Evolutionary conservation across 92 coral and sea anemone genomes (phyloP), one percentile per base, ranked within the genome.

Genomic region (Heteractis magnifica): DNA sequence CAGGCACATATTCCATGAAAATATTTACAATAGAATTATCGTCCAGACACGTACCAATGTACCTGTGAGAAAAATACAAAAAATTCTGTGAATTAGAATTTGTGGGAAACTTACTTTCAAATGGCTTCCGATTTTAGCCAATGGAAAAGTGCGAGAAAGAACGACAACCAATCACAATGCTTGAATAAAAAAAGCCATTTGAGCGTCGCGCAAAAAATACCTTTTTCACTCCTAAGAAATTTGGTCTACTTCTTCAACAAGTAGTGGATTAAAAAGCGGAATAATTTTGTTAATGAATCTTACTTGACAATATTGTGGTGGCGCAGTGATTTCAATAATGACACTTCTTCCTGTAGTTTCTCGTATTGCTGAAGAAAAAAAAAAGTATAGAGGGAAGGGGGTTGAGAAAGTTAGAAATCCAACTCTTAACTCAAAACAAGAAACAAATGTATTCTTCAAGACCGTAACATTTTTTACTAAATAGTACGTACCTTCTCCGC

Each of bases 1-100:
- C 99, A 4, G 99, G 98, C 3, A 96, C 97, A 81, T 68, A 96
- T 90, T 96, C 96, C 99, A 96, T 96, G 83, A 96, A 96, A 83
- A 96, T 96, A 62, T 96, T 96, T 0, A 96, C 97, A 4, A 88
- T 94, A 75, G 70, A 84, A 65, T 73, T 53, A 15, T 95, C 98
- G 56, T 96, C 99, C 41, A 96, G 89, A 76, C 99, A 94, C 6
- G 99, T 96, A 20, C 97, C 99, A 51, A 96, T 94, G 68, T 90
- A 96, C 83, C 98, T 94, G 78, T 18, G 77, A 72, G 34, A 19
- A 50, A 70, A 53, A 23, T 51, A 51, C 10, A 13, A 12, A 8
- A 53, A 53, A 53, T 34, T 34, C 44, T 34, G 44, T 34, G 3
- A 34, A 34, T 34, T 34, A 34, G 44, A 34, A 34, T 34, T 34